Conservation (phyloP, 2,888 invertebrate genomes). For the Cyclophora punctaria region DNA sequence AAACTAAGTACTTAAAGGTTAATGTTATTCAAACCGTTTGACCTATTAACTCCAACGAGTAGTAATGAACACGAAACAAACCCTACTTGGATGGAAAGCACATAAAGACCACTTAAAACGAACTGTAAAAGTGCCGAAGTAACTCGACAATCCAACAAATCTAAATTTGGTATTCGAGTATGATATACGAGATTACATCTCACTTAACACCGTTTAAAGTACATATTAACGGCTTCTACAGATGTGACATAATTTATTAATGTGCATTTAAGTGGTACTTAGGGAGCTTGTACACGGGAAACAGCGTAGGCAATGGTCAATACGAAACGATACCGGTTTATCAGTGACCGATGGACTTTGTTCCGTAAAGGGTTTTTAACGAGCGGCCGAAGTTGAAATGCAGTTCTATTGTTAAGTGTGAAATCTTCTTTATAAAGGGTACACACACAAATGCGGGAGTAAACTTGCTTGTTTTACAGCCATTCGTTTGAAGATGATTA, state of each 20-base stretch:
- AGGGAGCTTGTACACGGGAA: slow-evolving; percentile 16
- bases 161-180: slow-evolving; percentile 32
- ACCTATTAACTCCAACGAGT: no score
- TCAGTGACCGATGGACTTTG: slow-evolving; percentile 9
- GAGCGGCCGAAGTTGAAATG: no score
- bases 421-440: background rate
- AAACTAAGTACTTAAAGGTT: no score
- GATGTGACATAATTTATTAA: slow-evolving; percentile 53
- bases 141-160: slow-evolving; percentile 2
- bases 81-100: background rate
- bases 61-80: no score
- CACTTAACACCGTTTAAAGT: slow-evolving; percentile 45
- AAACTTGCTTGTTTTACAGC: slow-evolving; percentile 48
- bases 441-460: slow-evolving; percentile 4
- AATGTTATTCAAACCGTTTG: no score
- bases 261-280: slow-evolving; percentile 56
- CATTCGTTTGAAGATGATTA: slow-evolving; percentile 40
- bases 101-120: slow-evolving; percentile 3
- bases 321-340: no score
- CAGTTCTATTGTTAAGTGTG: no score
- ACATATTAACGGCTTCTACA: slow-evolving; percentile 47
- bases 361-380: background rate
- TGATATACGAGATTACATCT: slow-evolving; percentile 30
- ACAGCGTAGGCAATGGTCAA: no score
- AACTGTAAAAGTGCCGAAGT: slow-evolving; percentile 5